These are phyloP conservation scores for Sinelater perroti DNA, from an alignment of 2,888 invertebrate species.

Conservation along the genomic window DNA sequence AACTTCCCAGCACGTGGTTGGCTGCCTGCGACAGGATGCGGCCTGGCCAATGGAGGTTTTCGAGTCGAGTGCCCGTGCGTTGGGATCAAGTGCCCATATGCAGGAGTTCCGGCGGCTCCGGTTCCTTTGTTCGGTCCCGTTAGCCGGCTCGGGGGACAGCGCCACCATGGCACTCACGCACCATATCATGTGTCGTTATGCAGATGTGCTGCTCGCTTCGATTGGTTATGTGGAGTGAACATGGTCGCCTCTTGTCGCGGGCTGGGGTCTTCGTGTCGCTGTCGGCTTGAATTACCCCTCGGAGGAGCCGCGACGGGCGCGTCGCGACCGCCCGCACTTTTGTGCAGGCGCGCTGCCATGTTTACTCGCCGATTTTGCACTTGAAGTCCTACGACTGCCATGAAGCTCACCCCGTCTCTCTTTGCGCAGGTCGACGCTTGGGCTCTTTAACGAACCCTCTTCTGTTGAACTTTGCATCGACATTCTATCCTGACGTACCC, in stretches of 20 bases:
- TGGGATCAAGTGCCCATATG: slow-evolving; percentile 47
- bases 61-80: slow-evolving; percentile 48
- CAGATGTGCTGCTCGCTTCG: slow-evolving; percentile 40
- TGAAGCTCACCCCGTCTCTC: too few species aligned
- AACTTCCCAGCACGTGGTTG: slow-evolving; percentile 52
- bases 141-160: slow-evolving; percentile 19
- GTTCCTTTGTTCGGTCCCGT: slow-evolving; percentile 23
- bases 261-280: slow-evolving; percentile 31
- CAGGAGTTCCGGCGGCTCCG: slow-evolving; percentile 32
- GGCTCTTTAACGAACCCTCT: too few species aligned
- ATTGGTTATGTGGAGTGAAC: slow-evolving; percentile 41
- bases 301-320: slow-evolving; percentile 15
- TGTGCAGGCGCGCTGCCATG: slow-evolving; percentile 17
- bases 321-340: slow-evolving; percentile 5
- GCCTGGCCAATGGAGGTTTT: slow-evolving; percentile 52
- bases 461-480: too few species aligned
- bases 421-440: too few species aligned
- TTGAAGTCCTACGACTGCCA: slow-evolving; percentile 13
- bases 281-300: slow-evolving; percentile 28
- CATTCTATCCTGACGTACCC: too few species aligned
- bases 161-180: slow-evolving; percentile 35
- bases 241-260: slow-evolving; percentile 39
- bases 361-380: slow-evolving; percentile 13
- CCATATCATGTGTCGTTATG: slow-evolving; percentile 46
- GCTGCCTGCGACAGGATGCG: slow-evolving; percentile 51